phyloP scores from a whole-genome alignment of 2,113 vertebrate genomes.

The Nannospalax galili region DNA sequence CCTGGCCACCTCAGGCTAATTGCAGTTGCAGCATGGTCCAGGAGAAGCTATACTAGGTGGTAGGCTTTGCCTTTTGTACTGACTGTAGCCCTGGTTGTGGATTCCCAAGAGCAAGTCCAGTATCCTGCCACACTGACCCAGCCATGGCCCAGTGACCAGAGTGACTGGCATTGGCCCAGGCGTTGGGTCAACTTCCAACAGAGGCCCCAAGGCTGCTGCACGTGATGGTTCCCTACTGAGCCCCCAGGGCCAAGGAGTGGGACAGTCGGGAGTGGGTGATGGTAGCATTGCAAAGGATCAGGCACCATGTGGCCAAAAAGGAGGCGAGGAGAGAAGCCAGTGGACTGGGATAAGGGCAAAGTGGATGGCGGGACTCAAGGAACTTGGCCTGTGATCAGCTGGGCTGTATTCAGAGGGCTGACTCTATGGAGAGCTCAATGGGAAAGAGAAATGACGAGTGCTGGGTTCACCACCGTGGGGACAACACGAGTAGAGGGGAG shows the following conservation, averaged over 20 bases:
- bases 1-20: not conserved
- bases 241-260: not conserved
- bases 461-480: not conserved
- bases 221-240: not conserved
- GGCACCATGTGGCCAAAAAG: not conserved
- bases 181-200: not conserved
- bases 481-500: not conserved
- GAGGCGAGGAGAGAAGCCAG: not conserved
- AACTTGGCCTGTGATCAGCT: not conserved
- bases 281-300: not conserved
- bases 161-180: not conserved
- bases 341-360: not conserved
- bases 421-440: not conserved
- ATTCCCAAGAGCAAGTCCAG: not conserved
- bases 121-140: not conserved
- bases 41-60: not conserved
- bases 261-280: no score
- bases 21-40: not conserved
- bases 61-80: not conserved
- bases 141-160: not conserved
- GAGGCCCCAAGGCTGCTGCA: not conserved
- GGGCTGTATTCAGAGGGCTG: not conserved
- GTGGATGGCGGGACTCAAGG: no score
- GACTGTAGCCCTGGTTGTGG: not conserved
- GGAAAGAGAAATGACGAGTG: not conserved